Evolutionary conservation across 2,888 invertebrate genomes (phyloP).

Genomic region (Phasia obesa): DNA sequence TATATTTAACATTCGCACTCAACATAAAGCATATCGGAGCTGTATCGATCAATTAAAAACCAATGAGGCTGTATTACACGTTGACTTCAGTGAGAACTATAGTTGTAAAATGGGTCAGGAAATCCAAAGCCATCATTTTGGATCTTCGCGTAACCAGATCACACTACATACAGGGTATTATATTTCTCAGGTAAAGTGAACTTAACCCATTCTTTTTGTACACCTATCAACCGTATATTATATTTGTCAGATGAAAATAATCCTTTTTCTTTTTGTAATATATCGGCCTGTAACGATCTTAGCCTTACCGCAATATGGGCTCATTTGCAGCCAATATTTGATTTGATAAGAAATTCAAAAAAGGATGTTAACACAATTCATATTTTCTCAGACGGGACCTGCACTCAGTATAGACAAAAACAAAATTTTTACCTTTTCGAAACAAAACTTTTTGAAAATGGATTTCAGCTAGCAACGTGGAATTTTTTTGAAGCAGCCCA

Average conservation of each 20-base stretch:
- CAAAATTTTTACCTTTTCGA: conserved; percentile 32
- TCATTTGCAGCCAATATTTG: conserved; percentile 55
- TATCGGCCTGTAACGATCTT: conserved; percentile 53
- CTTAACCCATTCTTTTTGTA: conserved; percentile 52
- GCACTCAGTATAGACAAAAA: conserved; percentile 54
- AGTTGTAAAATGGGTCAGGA: conserved; percentile 50
- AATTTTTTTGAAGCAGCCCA: conserved; percentile 48
- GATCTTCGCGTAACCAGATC: conserved; percentile 52
- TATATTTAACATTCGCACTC: conserved; percentile 43
- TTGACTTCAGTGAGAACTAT: conserved; percentile 44
- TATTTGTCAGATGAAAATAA: conserved; percentile 48
- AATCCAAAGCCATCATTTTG: conserved; percentile 55
- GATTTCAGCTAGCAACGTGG: conserved; percentile 49
- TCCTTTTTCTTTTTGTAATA: conserved; percentile 52
- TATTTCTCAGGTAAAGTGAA: conserved; percentile 50
- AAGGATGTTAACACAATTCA: conserved; percentile 50
- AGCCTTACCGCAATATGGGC: conserved; percentile 49
- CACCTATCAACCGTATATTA: conserved; percentile 42
- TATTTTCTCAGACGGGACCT: conserved; percentile 49
- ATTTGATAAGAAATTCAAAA: conserved; percentile 50
- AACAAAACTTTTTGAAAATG: conserved; percentile 46
- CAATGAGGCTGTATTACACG: conserved; percentile 52
- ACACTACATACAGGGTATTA: conserved; percentile 53
- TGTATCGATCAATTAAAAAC: conserved; percentile 51
- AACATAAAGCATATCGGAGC: conserved; percentile 33